Evolutionary conservation across 2,797 vertebrate genomes (phyloP), one percentile per base, ranked within the genome.

Genomic region (Eulemur coronatus): DNA sequence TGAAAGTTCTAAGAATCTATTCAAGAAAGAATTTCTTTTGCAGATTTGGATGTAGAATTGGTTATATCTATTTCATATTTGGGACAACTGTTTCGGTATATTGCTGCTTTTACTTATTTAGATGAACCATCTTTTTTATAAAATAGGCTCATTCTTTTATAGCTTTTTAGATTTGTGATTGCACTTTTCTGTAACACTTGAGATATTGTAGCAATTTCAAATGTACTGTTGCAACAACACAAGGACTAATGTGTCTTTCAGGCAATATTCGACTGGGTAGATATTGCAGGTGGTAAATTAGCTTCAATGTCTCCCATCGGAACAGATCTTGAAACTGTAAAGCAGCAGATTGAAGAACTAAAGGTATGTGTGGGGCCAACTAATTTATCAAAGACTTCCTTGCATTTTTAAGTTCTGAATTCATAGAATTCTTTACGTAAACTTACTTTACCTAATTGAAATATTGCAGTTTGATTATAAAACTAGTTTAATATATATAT

Each of bases 201-300:
- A 79, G 46, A 20, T 91, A 7, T 4, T 76, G 2, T 30, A 57
- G 20, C 67, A 72, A 2, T 88, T 73, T 82, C 17, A 30, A 14
- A 61, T 43, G 61, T 41, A 10, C 17, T 59, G 0, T 67, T 43
- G 13, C 65, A 84, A 75, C 41, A 46, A 96, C 59, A 35, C 7
- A 2, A 48, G 24, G 9, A 33, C 65, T 69, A 61, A 70, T 97
- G 57, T 98, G 70, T 97, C 95, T 98, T 98, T 50, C 98, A 99
- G 99, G 99, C 99, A 89, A 98, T 99, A 98, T 99, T 99, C 98
- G 99, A 99, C 98, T 99, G 99, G 99, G 99, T 99, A 93, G 99
- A 99, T 98, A 99, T 99, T 97, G 99, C 99, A 95, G 99, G 99
- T 95, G 98, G 98, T 98, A 99, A 99, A 98, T 98, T 99, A 98